Conservation (phyloP, 2,113 vertebrate species). For the Aix galericulata region DNA sequence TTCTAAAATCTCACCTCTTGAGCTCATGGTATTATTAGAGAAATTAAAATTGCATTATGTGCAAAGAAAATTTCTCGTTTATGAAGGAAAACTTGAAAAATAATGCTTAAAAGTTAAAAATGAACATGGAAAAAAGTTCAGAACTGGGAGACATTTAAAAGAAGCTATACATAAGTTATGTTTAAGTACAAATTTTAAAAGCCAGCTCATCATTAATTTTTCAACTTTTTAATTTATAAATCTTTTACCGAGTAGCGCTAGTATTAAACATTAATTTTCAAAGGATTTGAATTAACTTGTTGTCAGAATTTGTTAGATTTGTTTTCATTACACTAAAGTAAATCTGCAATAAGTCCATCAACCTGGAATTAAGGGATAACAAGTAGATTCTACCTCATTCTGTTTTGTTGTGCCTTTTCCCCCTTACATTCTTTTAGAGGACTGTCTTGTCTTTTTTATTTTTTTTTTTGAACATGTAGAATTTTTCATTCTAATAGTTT, state of each 20-base stretch:
- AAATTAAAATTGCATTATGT: background rate
- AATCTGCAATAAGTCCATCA: background rate
- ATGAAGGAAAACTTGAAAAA: background rate
- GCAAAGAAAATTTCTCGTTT: background rate
- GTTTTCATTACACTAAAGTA: background rate
- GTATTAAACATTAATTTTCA: background rate
- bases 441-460: accelerated
- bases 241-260: background rate
- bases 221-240: background rate
- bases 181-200: background rate
- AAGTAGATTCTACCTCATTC: background rate
- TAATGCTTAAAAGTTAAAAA: background rate
- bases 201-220: background rate
- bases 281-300: background rate
- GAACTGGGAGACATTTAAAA: background rate
- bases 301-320: background rate
- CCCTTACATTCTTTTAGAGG: background rate
- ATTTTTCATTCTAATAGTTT: background rate
- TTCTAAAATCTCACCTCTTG: background rate
- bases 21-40: background rate
- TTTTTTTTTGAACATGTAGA: background rate
- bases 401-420: background rate
- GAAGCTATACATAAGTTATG: background rate
- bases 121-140: background rate
- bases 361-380: background rate